These are phyloP conservation scores for Liopterus haemorrhoidalis DNA, from an alignment of 2,888 invertebrate species.

Conservation along the genomic window DNA sequence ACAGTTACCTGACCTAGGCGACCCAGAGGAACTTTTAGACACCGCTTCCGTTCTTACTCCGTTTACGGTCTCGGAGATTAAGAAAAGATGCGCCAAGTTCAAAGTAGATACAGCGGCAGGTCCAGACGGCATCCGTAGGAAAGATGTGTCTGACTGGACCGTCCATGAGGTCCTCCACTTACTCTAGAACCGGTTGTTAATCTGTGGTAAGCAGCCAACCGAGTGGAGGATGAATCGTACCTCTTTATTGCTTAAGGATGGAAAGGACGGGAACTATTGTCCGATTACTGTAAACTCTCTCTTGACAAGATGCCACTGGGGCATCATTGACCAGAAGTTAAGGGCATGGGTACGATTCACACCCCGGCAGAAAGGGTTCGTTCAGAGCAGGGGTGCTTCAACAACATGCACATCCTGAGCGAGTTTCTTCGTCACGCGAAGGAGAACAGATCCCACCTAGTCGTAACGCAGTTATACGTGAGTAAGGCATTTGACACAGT, in stretches of 20 bases:
- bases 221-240: conserved; percentile 33
- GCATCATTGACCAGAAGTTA: conserved; percentile 22
- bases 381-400: conserved; percentile 25
- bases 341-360: conserved; percentile 10
- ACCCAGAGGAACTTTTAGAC: too few species aligned
- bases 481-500: conserved; percentile 40
- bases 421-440: not conserved
- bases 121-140: conserved; percentile 29
- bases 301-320: conserved; percentile 26
- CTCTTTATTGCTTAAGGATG: conserved; percentile 31
- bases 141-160: conserved; percentile 21
- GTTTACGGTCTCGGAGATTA: too few species aligned
- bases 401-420: conserved; percentile 22
- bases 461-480: conserved; percentile 39
- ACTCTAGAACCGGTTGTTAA: conserved; percentile 27
- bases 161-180: not conserved
- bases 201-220: conserved; percentile 29
- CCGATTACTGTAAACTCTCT: conserved; percentile 33
- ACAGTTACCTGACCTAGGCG: too few species aligned
- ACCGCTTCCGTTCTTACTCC: too few species aligned
- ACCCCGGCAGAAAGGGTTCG: conserved; percentile 29
- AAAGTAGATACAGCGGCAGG: conserved; percentile 31
- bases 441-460: conserved; percentile 30
- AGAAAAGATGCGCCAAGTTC: too few species aligned
- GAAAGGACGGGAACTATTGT: conserved; percentile 32